Base-by-base conservation (phyloP, 1,140 invertebrate genomes). In the Dendroctonus ponderosae region DNA sequence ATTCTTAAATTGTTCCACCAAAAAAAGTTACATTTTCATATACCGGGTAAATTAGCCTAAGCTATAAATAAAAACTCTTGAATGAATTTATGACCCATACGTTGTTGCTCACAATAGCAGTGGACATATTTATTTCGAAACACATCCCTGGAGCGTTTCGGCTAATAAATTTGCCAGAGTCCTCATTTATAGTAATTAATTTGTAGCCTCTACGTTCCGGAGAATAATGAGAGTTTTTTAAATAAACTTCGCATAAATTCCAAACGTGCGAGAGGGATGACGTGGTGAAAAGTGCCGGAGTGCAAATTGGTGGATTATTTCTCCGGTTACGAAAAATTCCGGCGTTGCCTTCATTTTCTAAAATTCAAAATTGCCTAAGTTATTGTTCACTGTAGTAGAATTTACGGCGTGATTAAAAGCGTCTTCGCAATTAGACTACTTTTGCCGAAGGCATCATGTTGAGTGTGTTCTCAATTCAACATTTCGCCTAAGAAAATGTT, bases 151-250 rank as follows among this genome's bases (percentile, higher is more conserved):
- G 26, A n/a, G 14, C 38, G 53, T 62, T 52, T n/a, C 44, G 40
- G 40, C 49, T 62, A 62, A 62, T 62, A 62, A 62, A 62, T 62
- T 62, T 51, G 38, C 7, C 49, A 41, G 42, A 52, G 60, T 62
- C 49, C 60, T 62, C 50, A 62, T 62, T 62, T 62, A 15, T 50
- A 52, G 60, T 62, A 62, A 62, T 62, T 62, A 62, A 62, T 62
- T 62, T 52, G 49, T 52, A 62, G 60, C 38, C 49, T 50, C 48
- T 51, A 49, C 50, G 60, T 42, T 42, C n/a, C 39, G 8, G 50
- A 62, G 49, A 62, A 62, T 62, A 62, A 53, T 53, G 60, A 62
- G 50, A 15, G 49, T 52, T 52, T 62, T n/a, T 42, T 62, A 62
- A 62, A 62, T 62, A 62, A 62, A 62, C 38, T 42, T 43, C 49